A percentile compares a stretch with the other conserved stretches of the same genome.
phyloP scores from a whole-genome alignment of 2,113 vertebrate species.

The Tretioscincus oriximinensis region DNA sequence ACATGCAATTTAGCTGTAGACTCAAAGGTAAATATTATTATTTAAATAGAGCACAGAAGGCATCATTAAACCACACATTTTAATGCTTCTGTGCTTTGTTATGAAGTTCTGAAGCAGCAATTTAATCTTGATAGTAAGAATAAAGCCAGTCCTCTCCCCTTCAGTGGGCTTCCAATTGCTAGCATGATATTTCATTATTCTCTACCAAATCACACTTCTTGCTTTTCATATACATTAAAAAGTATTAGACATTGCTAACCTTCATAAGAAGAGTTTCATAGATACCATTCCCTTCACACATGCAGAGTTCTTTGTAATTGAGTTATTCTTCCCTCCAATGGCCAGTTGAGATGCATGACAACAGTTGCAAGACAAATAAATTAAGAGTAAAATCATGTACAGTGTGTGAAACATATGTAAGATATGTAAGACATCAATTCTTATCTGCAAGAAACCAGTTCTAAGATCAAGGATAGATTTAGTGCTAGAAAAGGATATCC shows the following conservation, averaged over 20 bases:
- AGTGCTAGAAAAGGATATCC: neutral
- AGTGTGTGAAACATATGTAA: neutral
- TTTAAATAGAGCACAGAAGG: conserved; percentile 46
- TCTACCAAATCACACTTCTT: accelerated
- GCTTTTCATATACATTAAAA: neutral
- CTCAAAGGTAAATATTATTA: conserved; percentile 55
- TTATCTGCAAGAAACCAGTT: neutral
- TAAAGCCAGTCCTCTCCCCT: neutral
- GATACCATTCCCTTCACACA: neutral
- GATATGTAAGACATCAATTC: neutral
- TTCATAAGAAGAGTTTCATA: too few species aligned
- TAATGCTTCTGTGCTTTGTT: neutral
- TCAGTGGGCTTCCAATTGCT: conserved; percentile 19
- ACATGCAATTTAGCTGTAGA: conserved; percentile 43
- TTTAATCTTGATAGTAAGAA: conserved; percentile 10
- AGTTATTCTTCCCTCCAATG: neutral
- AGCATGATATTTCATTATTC: neutral
- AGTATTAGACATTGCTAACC: too few species aligned
- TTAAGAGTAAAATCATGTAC: too few species aligned
- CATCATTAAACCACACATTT: conserved; percentile 46
- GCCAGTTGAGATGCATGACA: too few species aligned
- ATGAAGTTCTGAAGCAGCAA: conserved; percentile 2
- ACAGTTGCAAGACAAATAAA: too few species aligned
- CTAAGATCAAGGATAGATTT: neutral
- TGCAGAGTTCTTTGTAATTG: neutral